Evolutionary conservation across 2,888 invertebrate species (phyloP), one percentile per base, ranked within the genome.

Genomic region (Eledone cirrhosa): DNA sequence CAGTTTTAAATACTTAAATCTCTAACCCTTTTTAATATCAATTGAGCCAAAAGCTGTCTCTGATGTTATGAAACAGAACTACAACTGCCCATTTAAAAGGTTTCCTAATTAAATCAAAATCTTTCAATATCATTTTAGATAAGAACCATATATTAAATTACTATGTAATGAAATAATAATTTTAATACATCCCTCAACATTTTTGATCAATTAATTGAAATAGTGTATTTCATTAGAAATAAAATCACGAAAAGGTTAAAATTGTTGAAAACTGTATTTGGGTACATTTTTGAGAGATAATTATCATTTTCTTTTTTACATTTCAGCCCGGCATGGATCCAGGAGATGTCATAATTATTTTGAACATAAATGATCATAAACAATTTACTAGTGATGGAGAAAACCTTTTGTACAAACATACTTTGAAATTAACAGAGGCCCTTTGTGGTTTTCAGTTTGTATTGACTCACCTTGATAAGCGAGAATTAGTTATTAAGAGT

Each of bases 401-500:
- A 89, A 95, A 92, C 85, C 88, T 93, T 75, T 88, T 87, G 82
- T 93, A 96, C 91, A 94, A 93, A 82, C 94, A 94, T 87, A 94
- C 93, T 80, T 93, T 98, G 67, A 93, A 94, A 67, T 91, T 98
- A 78, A 95, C 96, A 3, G 97, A 98, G 90, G 96, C 98, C 22
- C 92, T 98, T 16, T 97, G 97, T 92, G 98, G 98, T 11, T 96
- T 97, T 91, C 92, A 93, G 80, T 94, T 96, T 91, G 93, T 94
- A 77, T 92, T 98, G n/a, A 94, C 94, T 88, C 97, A 98, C 91
- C 92, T 98, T 85, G 97, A 98, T 92, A 96, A 95, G 0, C 93
- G 97, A 76, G 94, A 95, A 87, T 92, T 98, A 81, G 92, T 96
- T 78, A 93, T 98, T 78, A 94, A 93, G 89, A 94, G 94, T 85